phyloP scores from a whole-genome alignment of 2,888 invertebrate species.

The Leptopilina drosophilae region DNA sequence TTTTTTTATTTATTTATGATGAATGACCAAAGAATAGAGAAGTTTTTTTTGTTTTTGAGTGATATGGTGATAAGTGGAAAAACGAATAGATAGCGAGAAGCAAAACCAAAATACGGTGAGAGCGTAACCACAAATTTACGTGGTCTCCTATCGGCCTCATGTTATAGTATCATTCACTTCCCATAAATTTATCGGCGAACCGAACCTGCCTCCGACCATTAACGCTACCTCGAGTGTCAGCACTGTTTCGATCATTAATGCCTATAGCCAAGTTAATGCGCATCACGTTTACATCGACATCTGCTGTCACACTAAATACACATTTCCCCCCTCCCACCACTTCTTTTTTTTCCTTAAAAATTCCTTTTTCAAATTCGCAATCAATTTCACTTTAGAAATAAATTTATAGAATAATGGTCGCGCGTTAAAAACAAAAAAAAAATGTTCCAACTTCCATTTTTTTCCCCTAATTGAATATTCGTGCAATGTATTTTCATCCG shows the following conservation, averaged over 20 bases:
- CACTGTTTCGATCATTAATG: conserved; percentile 35
- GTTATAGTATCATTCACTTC: conserved; percentile 22
- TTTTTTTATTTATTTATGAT: neutral
- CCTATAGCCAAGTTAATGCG: conserved; percentile 6
- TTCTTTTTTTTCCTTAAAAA: neutral
- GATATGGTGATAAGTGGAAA: conserved; percentile 5
- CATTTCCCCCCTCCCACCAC: neutral
- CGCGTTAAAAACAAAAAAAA: neutral
- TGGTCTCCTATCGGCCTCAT: conserved; percentile 16
- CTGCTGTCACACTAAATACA: neutral
- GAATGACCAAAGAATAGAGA: neutral
- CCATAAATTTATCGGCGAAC: conserved; percentile 25
- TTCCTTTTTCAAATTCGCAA: neutral
- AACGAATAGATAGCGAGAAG: neutral
- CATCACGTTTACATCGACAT: conserved; percentile 12
- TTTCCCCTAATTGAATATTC: neutral
- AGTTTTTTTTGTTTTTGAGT: neutral
- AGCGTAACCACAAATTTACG: conserved; percentile 9
- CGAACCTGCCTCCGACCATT: conserved; percentile 9
- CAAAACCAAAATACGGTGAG: conserved; percentile 17
- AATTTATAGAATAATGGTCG: conserved; percentile 7
- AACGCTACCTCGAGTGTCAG: conserved; percentile 25
- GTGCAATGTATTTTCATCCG: too few species aligned
- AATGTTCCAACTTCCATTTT: neutral
- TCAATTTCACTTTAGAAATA: neutral